Base-by-base conservation (phyloP, 2,888 invertebrate species). In the Amblyjoppa proteus region DNA sequence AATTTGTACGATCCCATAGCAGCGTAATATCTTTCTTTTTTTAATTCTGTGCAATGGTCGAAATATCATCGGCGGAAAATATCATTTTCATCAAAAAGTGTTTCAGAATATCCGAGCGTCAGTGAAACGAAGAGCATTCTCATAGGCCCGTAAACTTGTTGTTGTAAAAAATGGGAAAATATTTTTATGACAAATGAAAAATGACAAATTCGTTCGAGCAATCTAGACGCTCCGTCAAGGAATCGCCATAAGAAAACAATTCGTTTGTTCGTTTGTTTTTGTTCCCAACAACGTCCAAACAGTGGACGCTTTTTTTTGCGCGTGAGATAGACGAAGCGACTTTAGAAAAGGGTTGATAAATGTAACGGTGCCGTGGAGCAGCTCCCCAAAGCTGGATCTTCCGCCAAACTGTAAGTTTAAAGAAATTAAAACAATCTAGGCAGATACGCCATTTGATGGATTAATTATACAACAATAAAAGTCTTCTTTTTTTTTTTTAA, bases 361-460 rank as follows among this genome's bases (percentile, higher is more conserved):
- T 92, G 90, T 91, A 92, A 92, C 90, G 93, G 89, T 89, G 92
- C 89, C 91, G 90, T 91, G 92, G 91, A 91, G 92, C 89, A 92
- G 91, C 91, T 92, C 91, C 87, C 93, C 91, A 90, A 90, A 91
- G 90, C 91, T 91, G 90, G 90, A 91, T 89, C 90, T 89, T 92
- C 92, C 92, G 90, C 90, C 91, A 92, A 92, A 94, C 94, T 94
- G 94, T 93, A 94, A 94, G 93, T 93, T 94, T 89, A 94, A 94
- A 94, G 91, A 94, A 93, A 94, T 94, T 94, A 94, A 94, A 94
- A 94, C 90, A 91, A 90, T 94, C 93, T 92, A 91, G 88, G 91
- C 89, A 92, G 85, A 88, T 83, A 86, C 74, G 88, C 87, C 81
- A 84, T 87, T 49, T 84, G 64, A 64, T 64, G 53, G 84, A 74